Evolutionary conservation across 2,113 vertebrate species (phyloP).

Genomic region (Eidolon helvum): DNA sequence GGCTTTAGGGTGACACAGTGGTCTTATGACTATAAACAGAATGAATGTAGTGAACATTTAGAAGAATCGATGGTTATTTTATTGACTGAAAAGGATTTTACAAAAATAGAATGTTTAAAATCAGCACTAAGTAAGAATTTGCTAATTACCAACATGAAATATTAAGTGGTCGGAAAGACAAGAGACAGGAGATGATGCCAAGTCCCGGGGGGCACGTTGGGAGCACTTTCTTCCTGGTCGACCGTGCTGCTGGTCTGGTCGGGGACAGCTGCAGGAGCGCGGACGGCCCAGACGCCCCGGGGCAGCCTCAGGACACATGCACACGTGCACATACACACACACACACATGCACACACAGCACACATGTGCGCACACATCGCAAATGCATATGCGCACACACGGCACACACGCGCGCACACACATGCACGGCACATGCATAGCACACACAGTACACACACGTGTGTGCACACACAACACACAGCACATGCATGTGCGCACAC

Average conservation of each 20-base stretch:
- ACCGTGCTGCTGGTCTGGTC: too few species aligned
- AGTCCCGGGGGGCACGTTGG: too few species aligned
- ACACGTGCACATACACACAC: neutral
- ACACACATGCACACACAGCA: too few species aligned
- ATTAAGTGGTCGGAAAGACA: slow-evolving; percentile 78
- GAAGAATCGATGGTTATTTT: slow-evolving; percentile 41
- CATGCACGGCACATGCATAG: too few species aligned
- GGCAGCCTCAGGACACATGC: neutral
- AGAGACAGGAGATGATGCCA: too few species aligned
- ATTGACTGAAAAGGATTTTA: slow-evolving; percentile 39
- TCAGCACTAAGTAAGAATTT: slow-evolving; percentile 75
- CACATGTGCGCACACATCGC: too few species aligned
- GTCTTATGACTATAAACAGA: neutral
- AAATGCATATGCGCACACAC: fast-evolving
- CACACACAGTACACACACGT: neutral
- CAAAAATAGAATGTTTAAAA: slow-evolving; percentile 71
- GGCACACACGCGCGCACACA: too few species aligned
- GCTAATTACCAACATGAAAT: slow-evolving; percentile 79
- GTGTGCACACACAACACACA: neutral
- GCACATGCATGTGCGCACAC: neutral
- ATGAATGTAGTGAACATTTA: neutral
- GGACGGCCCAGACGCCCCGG: too few species aligned
- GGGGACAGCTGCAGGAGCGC: too few species aligned
- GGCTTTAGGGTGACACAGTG: too few species aligned
- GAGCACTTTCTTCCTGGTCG: too few species aligned